These are phyloP conservation scores for Pentalonia nigronervosa DNA, from an alignment of 1,140 invertebrate species.

Conservation along the genomic window DNA sequence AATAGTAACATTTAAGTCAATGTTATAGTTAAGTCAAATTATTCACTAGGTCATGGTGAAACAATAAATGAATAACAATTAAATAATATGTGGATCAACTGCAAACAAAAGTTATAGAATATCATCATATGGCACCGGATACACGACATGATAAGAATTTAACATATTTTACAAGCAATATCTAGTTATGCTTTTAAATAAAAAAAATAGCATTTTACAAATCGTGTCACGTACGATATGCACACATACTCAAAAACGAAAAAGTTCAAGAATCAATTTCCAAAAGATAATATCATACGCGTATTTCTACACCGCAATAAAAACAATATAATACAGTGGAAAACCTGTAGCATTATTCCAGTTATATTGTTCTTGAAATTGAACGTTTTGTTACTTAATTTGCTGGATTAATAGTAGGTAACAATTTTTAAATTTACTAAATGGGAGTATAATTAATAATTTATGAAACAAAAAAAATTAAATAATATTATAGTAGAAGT, in stretches of 20 bases:
- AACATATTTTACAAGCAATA: not conserved
- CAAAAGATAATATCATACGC: not conserved
- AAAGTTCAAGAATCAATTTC: not conserved
- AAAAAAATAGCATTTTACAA: not conserved
- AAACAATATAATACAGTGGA: not conserved
- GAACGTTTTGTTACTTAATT: not conserved
- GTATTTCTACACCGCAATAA: not conserved
- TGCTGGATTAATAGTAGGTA: no score
- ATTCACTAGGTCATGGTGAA: not conserved
- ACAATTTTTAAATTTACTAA: no score
- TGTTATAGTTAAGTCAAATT: not conserved
- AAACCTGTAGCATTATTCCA: not conserved
- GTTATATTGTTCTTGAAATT: not conserved
- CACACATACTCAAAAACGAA: not conserved
- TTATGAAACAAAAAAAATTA: not conserved
- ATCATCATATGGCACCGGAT: not conserved
- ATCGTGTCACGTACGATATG: not conserved
- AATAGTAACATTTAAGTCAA: not conserved
- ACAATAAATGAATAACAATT: not conserved
- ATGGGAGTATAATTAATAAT: not conserved
- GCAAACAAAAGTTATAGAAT: not conserved
- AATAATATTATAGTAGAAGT: not conserved
- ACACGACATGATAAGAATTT: not conserved
- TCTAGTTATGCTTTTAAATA: not conserved
- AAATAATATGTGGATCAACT: not conserved